Evolutionary conservation across 2,797 vertebrate species (phyloP), one percentile per base, ranked within the genome.

Genomic region (Mus caroli): DNA sequence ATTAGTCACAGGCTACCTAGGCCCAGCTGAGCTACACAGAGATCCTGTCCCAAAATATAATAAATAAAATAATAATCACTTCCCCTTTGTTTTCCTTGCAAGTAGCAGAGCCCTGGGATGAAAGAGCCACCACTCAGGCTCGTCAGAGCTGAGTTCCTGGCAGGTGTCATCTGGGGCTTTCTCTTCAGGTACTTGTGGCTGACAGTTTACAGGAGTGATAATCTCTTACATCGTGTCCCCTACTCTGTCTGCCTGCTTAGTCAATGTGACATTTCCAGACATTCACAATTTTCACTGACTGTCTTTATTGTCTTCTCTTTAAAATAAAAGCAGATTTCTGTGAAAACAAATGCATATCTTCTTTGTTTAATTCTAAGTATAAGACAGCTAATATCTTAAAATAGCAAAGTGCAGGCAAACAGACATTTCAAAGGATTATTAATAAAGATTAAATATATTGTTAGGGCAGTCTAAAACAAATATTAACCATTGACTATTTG

Each of bases 141-240:
- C 76, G 28, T 90, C 79, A 54, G 76, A 95, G 96, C 26, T 96
- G 80, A 97, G 89, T 76, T 94, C 79, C 0, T 93, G 95, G 94
- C 93, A 97, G 88, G 69, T 89, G 87, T 85, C 87, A n/a, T 43
- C 50, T 6, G 58, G 34, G 79, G 37, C 82, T 92, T 93, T 82
- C 84, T 86, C 78, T 67, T 77, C 19, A 83, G 95, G 37, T 76
- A 92, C 77, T 94, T 97, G 96, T 84, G 95, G 96, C 96, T 96
- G 85, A 96, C 96, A 93, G 88, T 93, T 97, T 88, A 94, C 0
- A 94, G 85, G 43, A 67, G 78, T 43, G 82, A 94, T 95, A 94
- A 97, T 96, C 96, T 97, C 77, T 93, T 92, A 79, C 31, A 92
- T 62, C 78, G 71, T 22, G 50, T 87, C 76, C 56, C 64, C 85